Percentiles rank a stretch among this genome's conserved stretches.
phyloP scores from a whole-genome alignment of 2,888 invertebrate species.

The Dendrolimus houi region DNA sequence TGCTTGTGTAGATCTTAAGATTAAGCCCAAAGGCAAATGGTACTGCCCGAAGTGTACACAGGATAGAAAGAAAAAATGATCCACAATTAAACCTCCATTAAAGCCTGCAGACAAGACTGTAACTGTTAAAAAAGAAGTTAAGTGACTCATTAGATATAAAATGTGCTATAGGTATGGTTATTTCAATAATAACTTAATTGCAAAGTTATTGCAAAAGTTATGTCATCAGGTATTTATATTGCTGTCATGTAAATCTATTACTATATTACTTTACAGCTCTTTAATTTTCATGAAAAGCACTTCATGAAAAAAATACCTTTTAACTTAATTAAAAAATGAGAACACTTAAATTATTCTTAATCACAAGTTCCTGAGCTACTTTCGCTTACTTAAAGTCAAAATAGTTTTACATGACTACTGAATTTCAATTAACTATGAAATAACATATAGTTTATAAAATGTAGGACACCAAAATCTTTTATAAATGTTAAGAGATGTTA shows the following conservation, averaged over 20 bases:
- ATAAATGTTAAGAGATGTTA: neutral
- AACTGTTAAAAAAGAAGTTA: slow-evolving; percentile 50
- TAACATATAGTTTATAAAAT: neutral
- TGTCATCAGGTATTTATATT: too few relatives aligned
- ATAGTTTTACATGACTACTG: too few relatives aligned
- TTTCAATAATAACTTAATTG: neutral
- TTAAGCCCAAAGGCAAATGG: slow-evolving; percentile 97
- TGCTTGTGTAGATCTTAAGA: slow-evolving; percentile 92
- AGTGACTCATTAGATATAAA: slow-evolving; percentile 25
- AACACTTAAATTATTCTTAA: too few relatives aligned
- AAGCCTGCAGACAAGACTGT: slow-evolving; percentile 61
- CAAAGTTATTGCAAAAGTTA: too few relatives aligned
- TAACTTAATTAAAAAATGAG: too few relatives aligned
- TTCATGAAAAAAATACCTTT: too few relatives aligned
- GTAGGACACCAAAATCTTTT: neutral
- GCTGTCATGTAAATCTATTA: too few relatives aligned
- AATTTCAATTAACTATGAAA: too few relatives aligned
- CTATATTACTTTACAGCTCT: too few relatives aligned
- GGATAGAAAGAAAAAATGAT: slow-evolving; percentile 87
- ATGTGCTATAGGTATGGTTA: neutral
- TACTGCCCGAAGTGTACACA: slow-evolving; percentile 95
- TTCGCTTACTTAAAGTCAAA: too few relatives aligned
- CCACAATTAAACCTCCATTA: slow-evolving; percentile 39
- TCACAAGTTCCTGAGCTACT: too few relatives aligned
- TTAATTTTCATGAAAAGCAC: too few relatives aligned